phyloP scores from a whole-genome alignment of 2,888 invertebrate genomes.

The Philopedon plagiatum region DNA sequence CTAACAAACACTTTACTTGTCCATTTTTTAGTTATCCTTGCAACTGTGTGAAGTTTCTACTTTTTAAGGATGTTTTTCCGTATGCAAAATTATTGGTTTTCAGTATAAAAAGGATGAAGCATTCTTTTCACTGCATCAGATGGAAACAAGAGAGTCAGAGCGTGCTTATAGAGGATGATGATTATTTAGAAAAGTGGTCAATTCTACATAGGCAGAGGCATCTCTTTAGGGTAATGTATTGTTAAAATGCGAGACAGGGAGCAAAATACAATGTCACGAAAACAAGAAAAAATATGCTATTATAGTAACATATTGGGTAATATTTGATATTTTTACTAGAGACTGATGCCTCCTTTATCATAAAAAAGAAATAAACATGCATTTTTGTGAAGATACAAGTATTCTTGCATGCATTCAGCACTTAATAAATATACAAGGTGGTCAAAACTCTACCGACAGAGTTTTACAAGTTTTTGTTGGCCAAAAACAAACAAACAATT shows the following conservation, averaged over 20 bases:
- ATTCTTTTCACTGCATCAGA: constrained; percentile 35
- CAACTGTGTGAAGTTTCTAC: constrained; percentile 30
- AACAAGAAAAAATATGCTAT: too few relatives aligned
- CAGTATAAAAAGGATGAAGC: constrained; percentile 37
- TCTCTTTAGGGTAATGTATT: constrained; percentile 7
- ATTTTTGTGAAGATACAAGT: too few relatives aligned
- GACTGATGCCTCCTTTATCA: too few relatives aligned
- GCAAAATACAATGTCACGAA: too few relatives aligned
- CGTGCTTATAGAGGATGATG: constrained; percentile 3
- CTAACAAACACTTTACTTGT: constrained; percentile 1
- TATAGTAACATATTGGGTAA: too few relatives aligned
- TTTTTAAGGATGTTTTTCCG: constrained; percentile 40
- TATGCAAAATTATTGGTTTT: constrained; percentile 35
- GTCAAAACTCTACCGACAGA: too few relatives aligned
- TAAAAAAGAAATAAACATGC: too few relatives aligned
- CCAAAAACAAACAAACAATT: too few relatives aligned
- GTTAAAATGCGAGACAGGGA: not conserved
- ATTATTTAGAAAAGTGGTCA: constrained; percentile 13
- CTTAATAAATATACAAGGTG: too few relatives aligned
- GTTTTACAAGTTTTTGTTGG: too few relatives aligned
- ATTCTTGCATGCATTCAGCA: too few relatives aligned
- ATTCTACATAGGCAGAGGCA: not conserved
- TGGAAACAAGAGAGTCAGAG: not conserved
- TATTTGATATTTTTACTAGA: too few relatives aligned
- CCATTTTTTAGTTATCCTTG: constrained; percentile 29